Evolutionary conservation across 2,797 vertebrate species (phyloP).

Genomic region (Aldrovandia affinis): DNA sequence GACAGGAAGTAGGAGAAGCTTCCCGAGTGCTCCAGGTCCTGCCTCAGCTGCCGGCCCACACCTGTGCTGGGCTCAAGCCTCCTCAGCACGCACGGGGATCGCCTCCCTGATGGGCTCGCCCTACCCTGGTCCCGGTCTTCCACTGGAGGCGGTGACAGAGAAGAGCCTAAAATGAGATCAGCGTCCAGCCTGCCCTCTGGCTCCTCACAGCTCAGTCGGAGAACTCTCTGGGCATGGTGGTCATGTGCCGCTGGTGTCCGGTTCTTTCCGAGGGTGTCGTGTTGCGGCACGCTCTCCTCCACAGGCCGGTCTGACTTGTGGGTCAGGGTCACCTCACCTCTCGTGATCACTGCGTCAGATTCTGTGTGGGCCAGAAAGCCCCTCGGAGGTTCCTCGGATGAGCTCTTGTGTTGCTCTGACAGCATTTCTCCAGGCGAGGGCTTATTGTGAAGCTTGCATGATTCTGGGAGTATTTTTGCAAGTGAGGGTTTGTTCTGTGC

Average conservation of each 20-base stretch:
- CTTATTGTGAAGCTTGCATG: neutral
- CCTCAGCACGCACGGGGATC: slow-evolving; percentile 70
- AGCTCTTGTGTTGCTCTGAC: neutral
- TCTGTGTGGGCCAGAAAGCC: slow-evolving; percentile 5
- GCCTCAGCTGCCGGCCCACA: slow-evolving; percentile 73
- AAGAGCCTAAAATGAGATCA: slow-evolving; percentile 48
- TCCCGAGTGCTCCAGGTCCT: slow-evolving; percentile 58
- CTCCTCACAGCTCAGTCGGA: neutral
- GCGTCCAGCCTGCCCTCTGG: slow-evolving; percentile 35
- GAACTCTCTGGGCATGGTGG: neutral
- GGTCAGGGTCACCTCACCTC: neutral
- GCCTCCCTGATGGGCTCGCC: slow-evolving; percentile 57
- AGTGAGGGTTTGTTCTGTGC: neutral
- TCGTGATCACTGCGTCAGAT: neutral
- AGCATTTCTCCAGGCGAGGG: neutral
- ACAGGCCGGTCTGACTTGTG: fast-evolving
- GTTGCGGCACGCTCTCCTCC: neutral
- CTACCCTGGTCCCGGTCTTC: slow-evolving; percentile 44
- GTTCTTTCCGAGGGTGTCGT: neutral
- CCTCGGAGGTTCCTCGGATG: neutral
- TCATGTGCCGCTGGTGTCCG: neutral
- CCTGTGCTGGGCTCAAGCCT: slow-evolving; percentile 69
- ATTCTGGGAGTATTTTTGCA: neutral
- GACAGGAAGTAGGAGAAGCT: slow-evolving; percentile 82
- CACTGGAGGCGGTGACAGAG: slow-evolving; percentile 57